These are phyloP conservation scores for Solenopsis invicta DNA, from an alignment of 1,140 invertebrate genomes.

Conservation along the genomic window DNA sequence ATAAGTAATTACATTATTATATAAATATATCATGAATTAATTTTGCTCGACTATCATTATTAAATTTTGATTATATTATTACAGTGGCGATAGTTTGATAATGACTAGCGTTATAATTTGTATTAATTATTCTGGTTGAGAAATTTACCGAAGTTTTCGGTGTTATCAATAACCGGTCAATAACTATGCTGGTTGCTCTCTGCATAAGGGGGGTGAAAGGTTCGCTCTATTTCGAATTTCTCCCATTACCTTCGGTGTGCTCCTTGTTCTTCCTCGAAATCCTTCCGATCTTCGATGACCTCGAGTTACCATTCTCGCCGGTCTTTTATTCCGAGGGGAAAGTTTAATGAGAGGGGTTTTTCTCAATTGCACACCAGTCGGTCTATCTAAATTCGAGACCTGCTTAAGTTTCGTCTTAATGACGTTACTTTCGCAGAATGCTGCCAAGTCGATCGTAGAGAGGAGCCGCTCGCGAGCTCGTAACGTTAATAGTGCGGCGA, in stretches of 20 bases:
- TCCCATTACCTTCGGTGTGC: conserved; percentile 36
- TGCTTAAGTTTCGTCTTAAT: conserved; percentile 59
- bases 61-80: conserved; percentile 28
- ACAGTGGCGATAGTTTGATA: conserved; percentile 13
- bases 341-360: conserved; percentile 59
- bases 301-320: conserved; percentile 24
- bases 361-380: conserved; percentile 28
- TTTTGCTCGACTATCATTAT: conserved; percentile 36
- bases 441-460: conserved; percentile 30
- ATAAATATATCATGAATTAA: conserved; percentile 35
- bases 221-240: conserved; percentile 51
- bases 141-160: conserved; percentile 8
- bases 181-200: neutral
- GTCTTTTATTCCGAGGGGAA: conserved; percentile 50
- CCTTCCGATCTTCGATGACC: conserved; percentile 4
- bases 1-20: conserved; percentile 18
- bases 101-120: conserved; percentile 27
- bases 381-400: conserved; percentile 57
- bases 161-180: neutral
- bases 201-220: conserved; percentile 5
- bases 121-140: conserved; percentile 20
- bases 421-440: conserved; percentile 55
- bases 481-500: conserved; percentile 62
- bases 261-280: neutral
- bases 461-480: conserved; percentile 22